Conservation (phyloP, 2,797 vertebrate genomes). For the Myotis myotis region DNA sequence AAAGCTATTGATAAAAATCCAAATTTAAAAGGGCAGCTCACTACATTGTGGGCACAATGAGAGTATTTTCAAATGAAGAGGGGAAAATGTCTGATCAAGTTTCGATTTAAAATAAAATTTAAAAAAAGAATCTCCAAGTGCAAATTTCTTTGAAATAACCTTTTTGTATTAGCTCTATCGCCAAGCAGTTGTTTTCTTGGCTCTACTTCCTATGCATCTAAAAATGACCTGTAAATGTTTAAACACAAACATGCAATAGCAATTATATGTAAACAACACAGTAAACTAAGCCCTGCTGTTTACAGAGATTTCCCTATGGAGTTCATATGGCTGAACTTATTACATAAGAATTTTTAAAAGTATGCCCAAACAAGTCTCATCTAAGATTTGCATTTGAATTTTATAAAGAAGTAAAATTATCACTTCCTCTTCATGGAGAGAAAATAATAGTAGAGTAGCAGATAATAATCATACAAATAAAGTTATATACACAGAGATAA, state of each 20-base stretch:
- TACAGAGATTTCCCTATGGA: background rate
- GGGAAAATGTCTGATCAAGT: conserved; percentile 52
- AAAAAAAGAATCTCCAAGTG: conserved; percentile 42
- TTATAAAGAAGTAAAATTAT: background rate
- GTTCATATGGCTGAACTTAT: background rate
- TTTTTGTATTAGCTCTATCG: conserved; percentile 32
- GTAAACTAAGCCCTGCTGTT: conserved; percentile 28
- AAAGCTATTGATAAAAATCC: conserved; percentile 43
- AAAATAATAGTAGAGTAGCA: background rate
- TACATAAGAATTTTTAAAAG: conserved; percentile 12
- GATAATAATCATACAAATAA: background rate
- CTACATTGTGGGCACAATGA: conserved; percentile 2
- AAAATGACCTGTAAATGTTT: conserved; percentile 49
- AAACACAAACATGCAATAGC: conserved; percentile 29
- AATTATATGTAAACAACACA: conserved; percentile 34
- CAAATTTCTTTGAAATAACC: conserved; percentile 61
- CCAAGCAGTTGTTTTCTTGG: conserved; percentile 47
- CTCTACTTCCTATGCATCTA: conserved; percentile 9
- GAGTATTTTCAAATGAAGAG: conserved; percentile 51
- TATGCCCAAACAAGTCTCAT: background rate
- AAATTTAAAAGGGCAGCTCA: conserved; percentile 39
- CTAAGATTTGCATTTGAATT: conserved; percentile 2
- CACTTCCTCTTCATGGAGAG: background rate
- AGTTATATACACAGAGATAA: background rate
- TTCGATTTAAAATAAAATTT: conserved; percentile 63